Evolutionary conservation across 2,113 vertebrate species (phyloP).

Genomic region (Gnathonemus echidnorhynchus): DNA sequence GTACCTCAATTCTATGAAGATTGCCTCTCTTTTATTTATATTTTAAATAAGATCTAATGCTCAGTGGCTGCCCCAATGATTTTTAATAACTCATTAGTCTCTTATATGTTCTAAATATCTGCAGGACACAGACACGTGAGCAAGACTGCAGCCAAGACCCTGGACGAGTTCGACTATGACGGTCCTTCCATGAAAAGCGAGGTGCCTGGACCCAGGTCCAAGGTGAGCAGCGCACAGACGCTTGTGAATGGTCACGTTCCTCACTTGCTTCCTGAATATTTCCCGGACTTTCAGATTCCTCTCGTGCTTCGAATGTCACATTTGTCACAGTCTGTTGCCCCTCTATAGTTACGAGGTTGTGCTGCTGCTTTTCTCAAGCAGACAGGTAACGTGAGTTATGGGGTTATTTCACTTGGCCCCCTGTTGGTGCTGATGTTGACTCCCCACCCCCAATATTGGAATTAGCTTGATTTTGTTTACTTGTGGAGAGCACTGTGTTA

Average conservation of each 20-base stretch:
- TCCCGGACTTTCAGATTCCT: not conserved
- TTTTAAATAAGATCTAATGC: not conserved
- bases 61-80: not conserved
- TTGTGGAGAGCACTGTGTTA: no score
- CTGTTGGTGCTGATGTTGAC: no score
- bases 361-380: not conserved
- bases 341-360: not conserved
- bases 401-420: not conserved
- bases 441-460: no score
- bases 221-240: conserved; percentile 53
- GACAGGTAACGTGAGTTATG: not conserved
- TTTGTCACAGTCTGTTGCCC: not conserved
- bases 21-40: not conserved
- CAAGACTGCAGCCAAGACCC: conserved; percentile 79
- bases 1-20: not conserved
- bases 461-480: no score
- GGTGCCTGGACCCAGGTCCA: conserved; percentile 84
- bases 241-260: not conserved
- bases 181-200: conserved; percentile 90
- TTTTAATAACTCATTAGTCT: not conserved
- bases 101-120: not conserved
- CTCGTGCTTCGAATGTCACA: not conserved
- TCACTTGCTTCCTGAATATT: not conserved
- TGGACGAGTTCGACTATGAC: conserved; percentile 86
- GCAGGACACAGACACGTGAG: conserved; percentile 76